Conservation (phyloP, 2,113 vertebrate species). For the Isichthys henryi region DNA sequence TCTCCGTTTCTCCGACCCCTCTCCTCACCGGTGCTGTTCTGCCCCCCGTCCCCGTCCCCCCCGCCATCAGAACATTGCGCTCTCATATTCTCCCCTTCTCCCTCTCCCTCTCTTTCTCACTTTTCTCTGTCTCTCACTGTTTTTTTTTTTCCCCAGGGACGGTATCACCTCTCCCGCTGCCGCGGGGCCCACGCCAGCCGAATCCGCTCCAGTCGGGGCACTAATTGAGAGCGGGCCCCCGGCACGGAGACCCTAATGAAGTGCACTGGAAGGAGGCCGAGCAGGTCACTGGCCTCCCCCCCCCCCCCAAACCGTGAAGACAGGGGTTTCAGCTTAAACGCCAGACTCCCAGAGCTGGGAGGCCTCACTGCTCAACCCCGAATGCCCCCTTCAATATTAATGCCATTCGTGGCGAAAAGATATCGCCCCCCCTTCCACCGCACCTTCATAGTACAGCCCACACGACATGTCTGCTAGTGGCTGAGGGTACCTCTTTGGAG, state of each 20-base stretch:
- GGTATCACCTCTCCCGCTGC: not conserved
- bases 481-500: not conserved
- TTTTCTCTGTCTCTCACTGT: slow-evolving; percentile 13
- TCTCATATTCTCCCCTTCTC: slow-evolving; percentile 17
- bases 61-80: slow-evolving; percentile 10
- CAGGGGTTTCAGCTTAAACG: not conserved
- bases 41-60: not conserved
- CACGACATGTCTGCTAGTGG: not conserved
- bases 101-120: not conserved
- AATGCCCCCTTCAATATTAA: not conserved
- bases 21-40: not conserved
- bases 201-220: not conserved
- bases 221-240: slow-evolving; percentile 12
- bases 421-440: not conserved
- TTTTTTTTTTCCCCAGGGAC: not conserved
- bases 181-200: slow-evolving; percentile 47
- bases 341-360: not conserved
- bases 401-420: not conserved
- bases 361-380: not conserved
- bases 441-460: not conserved
- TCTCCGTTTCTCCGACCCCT: not conserved
- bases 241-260: slow-evolving; percentile 14
- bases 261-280: not conserved
- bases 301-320: not conserved
- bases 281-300: not conserved